A percentile compares a stretch with the other conserved stretches of the same genome.
These are phyloP conservation scores for Propithecus coquereli DNA, from an alignment of 2,113 vertebrate genomes.

Conservation along the genomic window DNA sequence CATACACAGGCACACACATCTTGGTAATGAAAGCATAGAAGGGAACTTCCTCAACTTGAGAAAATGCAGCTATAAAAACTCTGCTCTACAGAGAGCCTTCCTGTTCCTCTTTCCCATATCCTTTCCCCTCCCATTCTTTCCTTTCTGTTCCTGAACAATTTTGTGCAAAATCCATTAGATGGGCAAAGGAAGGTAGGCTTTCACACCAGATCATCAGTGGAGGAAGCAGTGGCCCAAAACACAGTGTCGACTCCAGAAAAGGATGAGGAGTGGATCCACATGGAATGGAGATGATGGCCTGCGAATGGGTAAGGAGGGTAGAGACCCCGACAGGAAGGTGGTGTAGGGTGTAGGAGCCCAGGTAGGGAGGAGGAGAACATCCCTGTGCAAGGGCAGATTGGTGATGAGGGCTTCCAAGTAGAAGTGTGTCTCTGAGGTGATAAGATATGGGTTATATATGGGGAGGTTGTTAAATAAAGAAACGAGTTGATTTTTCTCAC, in stretches of 20 bases:
- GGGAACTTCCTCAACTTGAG: background rate
- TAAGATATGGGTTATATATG: rapidly evolving
- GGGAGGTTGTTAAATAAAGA: too few species aligned
- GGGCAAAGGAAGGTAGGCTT: rapidly evolving
- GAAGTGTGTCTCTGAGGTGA: too few species aligned
- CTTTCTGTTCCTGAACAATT: background rate
- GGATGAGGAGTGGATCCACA: rapidly evolving
- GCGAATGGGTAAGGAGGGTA: rapidly evolving
- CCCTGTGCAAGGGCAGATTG: too few species aligned
- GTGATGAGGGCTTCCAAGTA: background rate
- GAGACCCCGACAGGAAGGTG: rapidly evolving
- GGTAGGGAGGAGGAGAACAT: rapidly evolving
- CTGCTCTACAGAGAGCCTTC: rapidly evolving
- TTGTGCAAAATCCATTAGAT: background rate
- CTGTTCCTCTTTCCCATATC: background rate
- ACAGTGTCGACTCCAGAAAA: rapidly evolving
- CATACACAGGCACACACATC: rapidly evolving
- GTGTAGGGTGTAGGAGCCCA: background rate
- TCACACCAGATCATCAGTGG: rapidly evolving
- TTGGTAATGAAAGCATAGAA: background rate
- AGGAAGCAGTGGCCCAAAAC: too few species aligned
- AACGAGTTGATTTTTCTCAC: background rate
- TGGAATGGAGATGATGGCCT: too few species aligned
- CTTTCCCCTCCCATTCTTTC: background rate
- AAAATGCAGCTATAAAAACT: background rate